Evolutionary conservation across 2,888 invertebrate species (phyloP).

Genomic region (Andrena minutula): DNA sequence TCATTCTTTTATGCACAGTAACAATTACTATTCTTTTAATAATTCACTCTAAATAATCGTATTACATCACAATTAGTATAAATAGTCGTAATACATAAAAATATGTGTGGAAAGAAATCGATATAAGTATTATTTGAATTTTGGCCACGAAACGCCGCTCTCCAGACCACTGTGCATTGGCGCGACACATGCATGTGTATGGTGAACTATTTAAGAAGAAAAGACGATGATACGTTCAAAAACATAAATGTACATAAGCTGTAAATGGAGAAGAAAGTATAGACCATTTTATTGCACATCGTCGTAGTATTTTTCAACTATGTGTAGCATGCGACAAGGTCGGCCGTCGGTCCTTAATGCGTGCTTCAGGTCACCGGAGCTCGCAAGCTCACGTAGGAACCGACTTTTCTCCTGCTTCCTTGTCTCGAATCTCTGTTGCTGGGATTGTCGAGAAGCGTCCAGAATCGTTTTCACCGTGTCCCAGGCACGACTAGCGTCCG

Average conservation of each 20-base stretch:
- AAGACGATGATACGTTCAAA: not conserved
- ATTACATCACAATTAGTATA: too few species aligned
- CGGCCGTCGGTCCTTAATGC: constrained; percentile 13
- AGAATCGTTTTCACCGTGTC: constrained; percentile 65
- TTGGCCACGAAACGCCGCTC: too few species aligned
- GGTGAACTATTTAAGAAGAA: not conserved
- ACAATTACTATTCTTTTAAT: too few species aligned
- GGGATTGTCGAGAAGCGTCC: constrained; percentile 53
- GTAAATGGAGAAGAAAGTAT: constrained; percentile 1
- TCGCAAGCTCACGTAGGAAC: constrained; percentile 34
- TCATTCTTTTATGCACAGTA: too few species aligned
- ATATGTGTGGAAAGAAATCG: too few species aligned
- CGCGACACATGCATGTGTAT: not conserved
- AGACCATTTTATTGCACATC: constrained; percentile 63
- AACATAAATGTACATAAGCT: not conserved
- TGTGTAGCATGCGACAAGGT: constrained; percentile 46
- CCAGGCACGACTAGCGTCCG: constrained; percentile 52
- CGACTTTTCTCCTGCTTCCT: constrained; percentile 50
- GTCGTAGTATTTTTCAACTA: constrained; percentile 66
- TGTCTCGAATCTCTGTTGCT: constrained; percentile 51
- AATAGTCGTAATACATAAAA: too few species aligned
- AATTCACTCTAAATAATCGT: too few species aligned
- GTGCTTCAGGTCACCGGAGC: constrained; percentile 25
- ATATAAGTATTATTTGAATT: too few species aligned
- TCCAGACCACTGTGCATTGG: too few species aligned